Percentiles rank a stretch among this genome's conserved stretches.
Conservation (phyloP, 2,888 invertebrate species). For the Lacanobia oleracea region DNA sequence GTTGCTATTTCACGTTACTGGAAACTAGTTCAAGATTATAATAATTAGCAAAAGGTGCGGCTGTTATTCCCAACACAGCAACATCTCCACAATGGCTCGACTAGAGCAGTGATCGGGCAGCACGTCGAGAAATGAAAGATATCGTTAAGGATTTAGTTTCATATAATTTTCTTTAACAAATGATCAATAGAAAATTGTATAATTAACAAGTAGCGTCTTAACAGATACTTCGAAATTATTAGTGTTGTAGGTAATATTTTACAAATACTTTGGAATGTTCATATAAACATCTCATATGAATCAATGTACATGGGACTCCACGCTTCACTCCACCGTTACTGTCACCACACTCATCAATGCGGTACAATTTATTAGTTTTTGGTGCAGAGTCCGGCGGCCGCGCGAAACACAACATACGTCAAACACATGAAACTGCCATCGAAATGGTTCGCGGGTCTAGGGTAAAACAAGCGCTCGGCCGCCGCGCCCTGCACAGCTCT, state of each 20-base stretch:
- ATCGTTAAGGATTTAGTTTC: constrained; percentile 89
- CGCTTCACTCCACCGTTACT: constrained; percentile 63
- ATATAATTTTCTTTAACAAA: constrained; percentile 91
- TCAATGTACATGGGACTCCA: constrained; percentile 78
- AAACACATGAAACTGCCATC: constrained; percentile 71
- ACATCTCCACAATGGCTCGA: constrained; percentile 50
- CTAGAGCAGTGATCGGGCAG: constrained; percentile 14
- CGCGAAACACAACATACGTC: constrained; percentile 65
- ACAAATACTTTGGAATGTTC: constrained; percentile 91
- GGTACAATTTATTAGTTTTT: constrained; percentile 62
- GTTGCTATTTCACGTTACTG: constrained; percentile 71
- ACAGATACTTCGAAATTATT: constrained; percentile 90
- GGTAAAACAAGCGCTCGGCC: constrained; percentile 76
- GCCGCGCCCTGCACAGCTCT: constrained; percentile 57
- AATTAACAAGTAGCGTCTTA: constrained; percentile 91
- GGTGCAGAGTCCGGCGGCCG: constrained; percentile 55
- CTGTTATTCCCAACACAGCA: constrained; percentile 45
- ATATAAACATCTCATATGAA: constrained; percentile 89
- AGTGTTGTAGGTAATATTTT: constrained; percentile 90
- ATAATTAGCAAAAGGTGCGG: constrained; percentile 80
- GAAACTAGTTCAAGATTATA: constrained; percentile 87
- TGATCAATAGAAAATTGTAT: constrained; percentile 91
- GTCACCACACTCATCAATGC: constrained; percentile 59
- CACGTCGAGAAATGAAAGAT: constrained; percentile 76
- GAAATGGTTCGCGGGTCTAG: constrained; percentile 73